Conservation (phyloP, 2,888 invertebrate species). For the Andrena trimmerana region DNA sequence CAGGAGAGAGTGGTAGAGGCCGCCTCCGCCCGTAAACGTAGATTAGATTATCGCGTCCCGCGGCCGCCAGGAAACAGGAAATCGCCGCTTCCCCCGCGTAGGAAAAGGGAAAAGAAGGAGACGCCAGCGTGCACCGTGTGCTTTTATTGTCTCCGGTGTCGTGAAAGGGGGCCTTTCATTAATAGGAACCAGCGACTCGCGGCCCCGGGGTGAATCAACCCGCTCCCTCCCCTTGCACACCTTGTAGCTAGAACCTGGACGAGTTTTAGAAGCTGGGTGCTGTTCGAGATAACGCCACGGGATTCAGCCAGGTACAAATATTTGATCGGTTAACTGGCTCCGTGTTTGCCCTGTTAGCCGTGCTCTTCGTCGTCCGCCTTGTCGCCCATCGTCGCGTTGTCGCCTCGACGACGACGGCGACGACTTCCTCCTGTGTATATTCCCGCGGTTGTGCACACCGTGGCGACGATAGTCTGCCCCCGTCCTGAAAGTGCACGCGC, state of each 20-base stretch:
- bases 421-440: slow-evolving; percentile 58
- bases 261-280: slow-evolving; percentile 70
- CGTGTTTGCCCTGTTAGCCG: slow-evolving; percentile 77
- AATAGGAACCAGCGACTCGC: slow-evolving; percentile 65
- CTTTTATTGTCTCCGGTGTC: slow-evolving; percentile 74
- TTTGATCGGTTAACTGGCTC: slow-evolving; percentile 82
- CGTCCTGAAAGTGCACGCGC: slow-evolving; percentile 29
- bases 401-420: slow-evolving; percentile 6
- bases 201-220: slow-evolving; percentile 71
- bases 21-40: slow-evolving; percentile 65
- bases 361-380: slow-evolving; percentile 53
- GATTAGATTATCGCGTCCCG: slow-evolving; percentile 71
- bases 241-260: background rate
- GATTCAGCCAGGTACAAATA: slow-evolving; percentile 79
- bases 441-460: slow-evolving; percentile 52
- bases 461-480: slow-evolving; percentile 46
- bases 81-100: slow-evolving; percentile 4
- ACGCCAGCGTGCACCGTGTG: slow-evolving; percentile 45
- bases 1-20: slow-evolving; percentile 8
- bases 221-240: slow-evolving; percentile 39
- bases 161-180: slow-evolving; percentile 81
- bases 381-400: slow-evolving; percentile 24
- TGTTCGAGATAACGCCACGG: slow-evolving; percentile 78
- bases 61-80: background rate
- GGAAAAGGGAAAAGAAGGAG: slow-evolving; percentile 59